phyloP scores from a whole-genome alignment of 92 coral and sea anemone genomes.

The Zoanthus sansibaricus region DNA sequence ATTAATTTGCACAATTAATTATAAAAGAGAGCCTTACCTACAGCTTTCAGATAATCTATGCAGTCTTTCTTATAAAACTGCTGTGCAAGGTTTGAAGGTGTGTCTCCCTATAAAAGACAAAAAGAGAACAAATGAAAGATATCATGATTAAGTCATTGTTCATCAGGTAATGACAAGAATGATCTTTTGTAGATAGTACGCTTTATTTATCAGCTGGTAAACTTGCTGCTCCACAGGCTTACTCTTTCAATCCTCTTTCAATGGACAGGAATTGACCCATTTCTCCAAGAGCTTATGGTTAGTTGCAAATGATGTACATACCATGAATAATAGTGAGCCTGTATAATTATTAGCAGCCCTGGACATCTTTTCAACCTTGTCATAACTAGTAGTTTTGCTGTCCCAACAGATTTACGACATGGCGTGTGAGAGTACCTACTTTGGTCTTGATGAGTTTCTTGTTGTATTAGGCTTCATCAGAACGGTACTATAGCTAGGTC shows the following conservation, averaged over 20 bases:
- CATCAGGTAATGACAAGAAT: not conserved
- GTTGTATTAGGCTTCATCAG: slow-evolving; percentile 44
- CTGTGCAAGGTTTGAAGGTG: slow-evolving; percentile 88
- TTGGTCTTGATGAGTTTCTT: slow-evolving; percentile 87
- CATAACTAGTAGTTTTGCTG: not conserved
- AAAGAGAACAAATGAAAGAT: not conserved
- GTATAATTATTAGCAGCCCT: too few species aligned
- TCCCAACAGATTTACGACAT: slow-evolving; percentile 68
- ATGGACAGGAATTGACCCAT: too few species aligned
- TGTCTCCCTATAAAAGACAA: slow-evolving; percentile 86
- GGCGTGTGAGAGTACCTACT: slow-evolving; percentile 90
- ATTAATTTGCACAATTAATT: too few species aligned
- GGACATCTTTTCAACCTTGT: too few species aligned
- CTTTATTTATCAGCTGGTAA: too few species aligned
- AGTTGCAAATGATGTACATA: too few species aligned
- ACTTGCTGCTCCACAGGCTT: too few species aligned
- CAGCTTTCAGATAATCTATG: slow-evolving; percentile 92
- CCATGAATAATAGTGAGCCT: too few species aligned
- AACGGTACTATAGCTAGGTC: too few species aligned
- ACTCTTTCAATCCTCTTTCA: too few species aligned
- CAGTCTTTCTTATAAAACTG: slow-evolving; percentile 98
- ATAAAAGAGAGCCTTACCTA: slow-evolving; percentile 66
- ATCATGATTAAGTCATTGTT: not conserved
- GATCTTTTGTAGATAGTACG: too few species aligned
- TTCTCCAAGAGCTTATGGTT: too few species aligned